phyloP scores from a whole-genome alignment of 2,797 vertebrate genomes.

The Sebastes melanostomus region DNA sequence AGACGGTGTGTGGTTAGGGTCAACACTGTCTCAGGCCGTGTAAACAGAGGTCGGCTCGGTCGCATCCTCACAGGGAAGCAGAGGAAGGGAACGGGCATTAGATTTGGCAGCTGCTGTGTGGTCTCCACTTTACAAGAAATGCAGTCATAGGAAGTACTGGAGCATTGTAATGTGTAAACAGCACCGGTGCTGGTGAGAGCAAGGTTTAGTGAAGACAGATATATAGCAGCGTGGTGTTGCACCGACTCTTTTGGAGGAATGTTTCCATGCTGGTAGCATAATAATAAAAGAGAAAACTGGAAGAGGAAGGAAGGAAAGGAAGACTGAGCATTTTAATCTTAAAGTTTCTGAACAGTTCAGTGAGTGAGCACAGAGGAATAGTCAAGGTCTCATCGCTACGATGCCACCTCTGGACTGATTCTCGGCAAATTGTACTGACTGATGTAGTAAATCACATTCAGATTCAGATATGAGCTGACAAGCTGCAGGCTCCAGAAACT shows the following conservation, averaged over 20 bases:
- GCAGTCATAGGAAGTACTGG: conserved; percentile 68
- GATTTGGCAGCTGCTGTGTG: conserved; percentile 62
- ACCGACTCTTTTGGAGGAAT: conserved; percentile 45
- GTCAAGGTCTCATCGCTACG: background rate
- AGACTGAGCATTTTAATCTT: conserved; percentile 28
- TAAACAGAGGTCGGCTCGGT: conserved; percentile 59
- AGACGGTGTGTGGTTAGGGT: conserved; percentile 63
- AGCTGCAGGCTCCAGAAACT: conserved; percentile 25
- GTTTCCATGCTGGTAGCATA: conserved; percentile 38
- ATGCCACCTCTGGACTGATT: background rate
- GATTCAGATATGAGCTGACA: conserved; percentile 16
- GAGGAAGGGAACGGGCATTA: conserved; percentile 38
- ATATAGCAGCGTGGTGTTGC: conserved; percentile 48
- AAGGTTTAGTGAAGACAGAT: conserved; percentile 47
- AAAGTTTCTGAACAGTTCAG: conserved; percentile 18
- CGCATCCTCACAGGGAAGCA: conserved; percentile 41
- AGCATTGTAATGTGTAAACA: conserved; percentile 66
- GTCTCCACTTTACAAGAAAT: conserved; percentile 69
- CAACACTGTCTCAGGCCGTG: conserved; percentile 63
- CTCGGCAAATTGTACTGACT: conserved; percentile 1
- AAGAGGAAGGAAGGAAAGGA: conserved; percentile 37
- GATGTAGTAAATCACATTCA: conserved; percentile 25
- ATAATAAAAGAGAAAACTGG: conserved; percentile 41
- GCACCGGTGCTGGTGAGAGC: conserved; percentile 53
- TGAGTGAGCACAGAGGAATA: conserved; percentile 1